A percentile compares a stretch with the other conserved stretches of the same genome.
These are phyloP conservation scores for Gasterosteus nipponicus DNA, from an alignment of 2,113 vertebrate species.

Conservation along the genomic window DNA sequence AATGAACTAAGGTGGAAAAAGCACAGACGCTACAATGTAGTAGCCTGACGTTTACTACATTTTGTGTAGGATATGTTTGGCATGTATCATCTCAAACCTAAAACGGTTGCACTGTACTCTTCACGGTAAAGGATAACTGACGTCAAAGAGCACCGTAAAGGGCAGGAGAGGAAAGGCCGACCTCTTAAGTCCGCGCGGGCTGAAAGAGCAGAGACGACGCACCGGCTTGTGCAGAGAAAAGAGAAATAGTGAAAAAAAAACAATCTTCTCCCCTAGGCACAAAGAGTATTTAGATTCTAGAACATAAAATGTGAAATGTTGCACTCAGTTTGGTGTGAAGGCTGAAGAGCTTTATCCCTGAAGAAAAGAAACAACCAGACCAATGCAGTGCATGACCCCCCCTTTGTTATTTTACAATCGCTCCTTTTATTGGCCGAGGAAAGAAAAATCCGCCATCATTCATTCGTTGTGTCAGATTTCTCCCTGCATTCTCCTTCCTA, in stretches of 20 bases:
- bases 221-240: constrained; percentile 7
- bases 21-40: neutral
- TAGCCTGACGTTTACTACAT: neutral
- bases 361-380: neutral
- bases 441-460: neutral
- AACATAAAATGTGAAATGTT: neutral
- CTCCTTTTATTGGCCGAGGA: neutral
- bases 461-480: neutral
- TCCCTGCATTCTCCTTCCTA: neutral
- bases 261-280: neutral
- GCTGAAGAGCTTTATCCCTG: neutral
- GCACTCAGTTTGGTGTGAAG: neutral
- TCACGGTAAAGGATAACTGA: constrained; percentile 11
- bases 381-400: neutral
- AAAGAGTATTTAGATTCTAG: neutral
- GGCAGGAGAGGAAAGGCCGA: neutral
- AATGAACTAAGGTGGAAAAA: neutral
- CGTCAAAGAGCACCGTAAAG: neutral
- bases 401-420: neutral
- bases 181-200: neutral
- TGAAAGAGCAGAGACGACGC: constrained; percentile 2
- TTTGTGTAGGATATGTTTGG: neutral
- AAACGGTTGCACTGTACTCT: neutral
- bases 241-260: neutral
- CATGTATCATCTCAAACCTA: neutral